Percentiles rank a stretch among this genome's conserved stretches.
Conservation (phyloP, 2,797 vertebrate genomes). For the Naso thynnoides region DNA sequence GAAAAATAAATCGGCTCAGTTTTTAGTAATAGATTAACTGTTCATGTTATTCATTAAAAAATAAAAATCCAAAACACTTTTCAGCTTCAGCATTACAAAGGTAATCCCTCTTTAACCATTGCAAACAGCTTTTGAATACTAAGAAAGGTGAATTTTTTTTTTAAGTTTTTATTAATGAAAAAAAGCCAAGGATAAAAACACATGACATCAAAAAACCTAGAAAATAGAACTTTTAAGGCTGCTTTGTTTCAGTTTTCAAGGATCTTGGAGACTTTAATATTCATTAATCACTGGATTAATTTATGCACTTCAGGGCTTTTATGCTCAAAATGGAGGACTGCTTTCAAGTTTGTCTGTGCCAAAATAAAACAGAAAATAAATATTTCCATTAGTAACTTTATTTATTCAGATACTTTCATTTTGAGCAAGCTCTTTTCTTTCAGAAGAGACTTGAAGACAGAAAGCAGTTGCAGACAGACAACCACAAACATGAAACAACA, state of each 20-base stretch:
- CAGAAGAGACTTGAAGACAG: constrained; percentile 5
- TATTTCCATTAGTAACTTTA: constrained; percentile 8
- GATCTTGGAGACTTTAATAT: not conserved
- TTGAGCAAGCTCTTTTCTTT: not conserved
- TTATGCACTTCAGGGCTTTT: not conserved
- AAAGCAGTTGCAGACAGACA: constrained; percentile 13
- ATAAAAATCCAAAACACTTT: too few relatives aligned
- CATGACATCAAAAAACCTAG: not conserved
- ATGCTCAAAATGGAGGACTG: not conserved
- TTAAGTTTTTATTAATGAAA: not conserved
- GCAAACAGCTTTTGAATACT: not conserved
- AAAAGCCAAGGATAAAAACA: not conserved
- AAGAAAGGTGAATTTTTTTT: not conserved
- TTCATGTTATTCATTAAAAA: too few relatives aligned
- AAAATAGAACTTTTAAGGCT: not conserved
- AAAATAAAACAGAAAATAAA: not conserved
- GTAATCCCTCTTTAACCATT: not conserved
- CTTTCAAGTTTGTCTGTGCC: not conserved
- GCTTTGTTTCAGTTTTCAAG: not conserved
- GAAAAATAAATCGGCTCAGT: too few relatives aligned
- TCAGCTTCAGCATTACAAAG: too few relatives aligned
- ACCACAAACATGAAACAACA: constrained; percentile 13
- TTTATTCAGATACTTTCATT: not conserved
- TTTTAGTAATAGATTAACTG: too few relatives aligned
- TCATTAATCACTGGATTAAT: not conserved